Evolutionary conservation across 2,797 vertebrate species (phyloP).

Genomic region (Onychomys arenicola): DNA sequence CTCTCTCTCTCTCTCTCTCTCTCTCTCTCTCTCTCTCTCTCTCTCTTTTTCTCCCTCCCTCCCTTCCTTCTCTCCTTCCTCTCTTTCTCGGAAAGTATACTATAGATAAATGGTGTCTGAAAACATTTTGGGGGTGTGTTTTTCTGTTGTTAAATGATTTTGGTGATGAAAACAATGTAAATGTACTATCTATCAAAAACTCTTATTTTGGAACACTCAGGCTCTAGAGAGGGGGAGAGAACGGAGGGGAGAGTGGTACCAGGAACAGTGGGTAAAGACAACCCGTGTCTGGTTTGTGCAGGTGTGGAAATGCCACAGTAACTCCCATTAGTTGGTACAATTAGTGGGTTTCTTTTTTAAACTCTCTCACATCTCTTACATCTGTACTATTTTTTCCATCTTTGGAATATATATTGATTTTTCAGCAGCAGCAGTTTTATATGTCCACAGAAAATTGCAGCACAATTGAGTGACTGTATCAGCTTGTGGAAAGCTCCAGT

Average conservation of each 20-base stretch:
- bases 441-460: neutral
- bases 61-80: too few species aligned
- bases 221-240: neutral
- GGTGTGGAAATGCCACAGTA: too few species aligned
- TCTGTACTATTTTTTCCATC: neutral
- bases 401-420: neutral
- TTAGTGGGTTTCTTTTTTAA: neutral
- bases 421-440: neutral
- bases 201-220: neutral
- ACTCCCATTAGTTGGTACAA: too few species aligned
- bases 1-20: too few species aligned
- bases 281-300: too few species aligned
- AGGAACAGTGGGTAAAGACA: neutral
- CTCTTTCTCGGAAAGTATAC: neutral
- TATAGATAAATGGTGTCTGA: neutral
- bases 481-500: neutral
- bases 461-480: too few species aligned
- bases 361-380: neutral
- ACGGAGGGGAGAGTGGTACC: neutral
- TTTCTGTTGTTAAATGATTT: slow-evolving; percentile 36
- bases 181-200: neutral
- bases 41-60: neutral
- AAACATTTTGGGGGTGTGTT: neutral
- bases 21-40: neutral
- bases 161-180: neutral